Evolutionary conservation across 2,113 vertebrate species (phyloP).

Genomic region (Microtus richardsoni): DNA sequence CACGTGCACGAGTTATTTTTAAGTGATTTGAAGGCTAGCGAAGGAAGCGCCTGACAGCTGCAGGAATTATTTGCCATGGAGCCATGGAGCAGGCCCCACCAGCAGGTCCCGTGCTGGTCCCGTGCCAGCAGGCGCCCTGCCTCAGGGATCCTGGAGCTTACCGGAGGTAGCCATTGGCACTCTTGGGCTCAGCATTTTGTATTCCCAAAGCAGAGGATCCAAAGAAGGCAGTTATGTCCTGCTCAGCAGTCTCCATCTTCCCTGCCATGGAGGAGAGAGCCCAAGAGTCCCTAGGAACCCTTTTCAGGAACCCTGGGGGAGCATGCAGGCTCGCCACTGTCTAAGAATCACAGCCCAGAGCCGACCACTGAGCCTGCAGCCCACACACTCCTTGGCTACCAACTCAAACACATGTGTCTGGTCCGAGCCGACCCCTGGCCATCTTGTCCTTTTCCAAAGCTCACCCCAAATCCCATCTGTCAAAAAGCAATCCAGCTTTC

Average conservation of each 20-base stretch:
- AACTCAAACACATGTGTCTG: rapidly evolving
- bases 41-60: conserved; percentile 37
- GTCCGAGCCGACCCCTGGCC: too few relatives aligned
- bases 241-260: neutral
- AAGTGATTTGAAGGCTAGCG: conserved; percentile 14
- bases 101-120: neutral
- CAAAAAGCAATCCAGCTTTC: neutral
- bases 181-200: neutral
- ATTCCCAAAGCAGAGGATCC: neutral
- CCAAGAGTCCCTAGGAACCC: neutral
- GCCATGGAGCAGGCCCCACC: neutral
- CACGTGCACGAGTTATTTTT: conserved; percentile 59
- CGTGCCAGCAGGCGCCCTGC: neutral
- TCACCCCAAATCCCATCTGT: neutral
- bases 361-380: neutral
- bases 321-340: too few relatives aligned
- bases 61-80: neutral
- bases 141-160: neutral
- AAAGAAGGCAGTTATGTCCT: neutral
- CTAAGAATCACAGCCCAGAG: neutral
- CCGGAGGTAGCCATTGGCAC: neutral
- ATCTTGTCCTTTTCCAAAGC: neutral
- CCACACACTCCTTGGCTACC: neutral
- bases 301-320: too few relatives aligned
- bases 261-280: neutral